phyloP scores from a whole-genome alignment of 2,797 vertebrate species.

The Enteromius afrohamiltoni region DNA sequence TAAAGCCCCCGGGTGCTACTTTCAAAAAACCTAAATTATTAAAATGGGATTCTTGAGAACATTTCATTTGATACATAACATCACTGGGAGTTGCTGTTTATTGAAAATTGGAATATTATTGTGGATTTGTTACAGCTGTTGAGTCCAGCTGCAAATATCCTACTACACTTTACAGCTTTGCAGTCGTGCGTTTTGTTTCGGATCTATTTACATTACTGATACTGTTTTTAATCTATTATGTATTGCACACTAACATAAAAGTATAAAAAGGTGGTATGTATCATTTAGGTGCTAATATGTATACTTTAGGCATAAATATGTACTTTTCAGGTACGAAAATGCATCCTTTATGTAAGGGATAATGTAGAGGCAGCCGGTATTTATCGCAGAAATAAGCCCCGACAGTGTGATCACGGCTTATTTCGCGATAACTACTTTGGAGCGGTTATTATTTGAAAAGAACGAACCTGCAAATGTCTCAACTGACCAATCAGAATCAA shows the following conservation, averaged over 20 bases:
- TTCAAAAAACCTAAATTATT: neutral
- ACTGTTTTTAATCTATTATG: neutral
- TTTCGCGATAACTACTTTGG: no score
- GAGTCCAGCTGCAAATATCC: neutral
- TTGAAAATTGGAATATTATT: neutral
- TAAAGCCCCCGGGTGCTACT: neutral
- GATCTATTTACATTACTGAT: neutral
- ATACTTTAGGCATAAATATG: neutral
- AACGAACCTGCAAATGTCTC: no score
- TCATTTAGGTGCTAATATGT: neutral
- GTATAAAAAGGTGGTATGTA: neutral
- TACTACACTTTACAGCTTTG: neutral
- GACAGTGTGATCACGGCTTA: no score
- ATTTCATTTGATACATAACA: neutral
- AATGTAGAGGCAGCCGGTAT: no score
- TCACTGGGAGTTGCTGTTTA: neutral
- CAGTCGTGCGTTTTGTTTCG: neutral
- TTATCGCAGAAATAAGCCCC: no score
- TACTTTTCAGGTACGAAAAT: neutral
- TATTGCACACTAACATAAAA: neutral
- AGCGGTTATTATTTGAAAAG: no score
- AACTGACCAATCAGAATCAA: no score
- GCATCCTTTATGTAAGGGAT: neutral
- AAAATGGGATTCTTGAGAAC: neutral
- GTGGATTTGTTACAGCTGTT: slow-evolving; percentile 10